These are phyloP conservation scores for Cremastinae sp. DNA, from an alignment of 2,888 invertebrate genomes.

Conservation along the genomic window DNA sequence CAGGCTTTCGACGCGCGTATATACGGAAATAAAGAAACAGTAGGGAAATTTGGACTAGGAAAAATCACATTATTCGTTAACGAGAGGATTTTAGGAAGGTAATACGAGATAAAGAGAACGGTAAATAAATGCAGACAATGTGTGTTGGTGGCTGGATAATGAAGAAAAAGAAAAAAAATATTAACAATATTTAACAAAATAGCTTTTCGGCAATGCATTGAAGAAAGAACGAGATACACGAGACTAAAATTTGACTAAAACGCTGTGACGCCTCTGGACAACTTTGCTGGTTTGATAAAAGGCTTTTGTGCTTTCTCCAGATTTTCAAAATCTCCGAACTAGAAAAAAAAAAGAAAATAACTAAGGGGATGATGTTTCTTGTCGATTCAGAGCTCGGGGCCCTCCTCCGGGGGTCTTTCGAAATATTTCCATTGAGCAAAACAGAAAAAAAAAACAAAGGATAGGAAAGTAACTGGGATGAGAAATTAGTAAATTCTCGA, in stretches of 20 bases:
- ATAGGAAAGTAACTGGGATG: neutral
- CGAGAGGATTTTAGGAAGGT: constrained; percentile 23
- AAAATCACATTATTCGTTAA: constrained; percentile 10
- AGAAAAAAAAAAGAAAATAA: neutral
- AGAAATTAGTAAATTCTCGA: neutral
- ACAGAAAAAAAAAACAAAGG: neutral
- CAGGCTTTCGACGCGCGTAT: constrained; percentile 32
- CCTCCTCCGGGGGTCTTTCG: neutral
- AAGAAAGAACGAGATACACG: constrained; percentile 24
- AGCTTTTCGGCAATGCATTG: constrained; percentile 24
- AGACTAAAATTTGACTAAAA: constrained; percentile 36
- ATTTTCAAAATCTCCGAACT: neutral
- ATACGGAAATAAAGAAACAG: constrained; percentile 7
- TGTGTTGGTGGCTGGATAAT: constrained; percentile 83
- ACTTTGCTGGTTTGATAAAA: constrained; percentile 36
- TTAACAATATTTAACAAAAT: constrained; percentile 25
- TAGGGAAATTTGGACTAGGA: constrained; percentile 46
- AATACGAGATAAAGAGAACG: constrained; percentile 51
- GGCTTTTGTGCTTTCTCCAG: constrained; percentile 39
- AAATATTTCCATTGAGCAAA: neutral
- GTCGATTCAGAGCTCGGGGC: neutral
- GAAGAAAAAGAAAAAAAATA: constrained; percentile 53
- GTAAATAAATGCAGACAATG: constrained; percentile 84
- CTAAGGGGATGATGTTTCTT: neutral
- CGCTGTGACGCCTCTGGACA: constrained; percentile 47